Evolutionary conservation across 2,113 vertebrate species (phyloP).

Genomic region (Gasterosteus nipponicus): DNA sequence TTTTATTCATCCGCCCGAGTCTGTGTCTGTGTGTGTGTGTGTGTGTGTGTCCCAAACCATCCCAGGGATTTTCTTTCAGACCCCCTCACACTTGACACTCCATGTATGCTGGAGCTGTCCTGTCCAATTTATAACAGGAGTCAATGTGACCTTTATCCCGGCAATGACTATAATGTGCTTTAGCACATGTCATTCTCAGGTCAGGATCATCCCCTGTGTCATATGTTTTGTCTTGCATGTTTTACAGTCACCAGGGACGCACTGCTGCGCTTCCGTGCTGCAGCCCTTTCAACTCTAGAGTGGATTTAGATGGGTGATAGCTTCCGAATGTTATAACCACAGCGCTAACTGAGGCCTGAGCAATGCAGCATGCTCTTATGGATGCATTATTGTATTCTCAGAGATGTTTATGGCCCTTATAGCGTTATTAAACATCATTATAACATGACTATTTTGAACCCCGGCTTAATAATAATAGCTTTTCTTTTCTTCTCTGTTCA

Average conservation of each 20-base stretch:
- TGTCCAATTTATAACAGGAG: conserved; percentile 78
- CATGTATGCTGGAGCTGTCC: conserved; percentile 82
- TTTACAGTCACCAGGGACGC: conserved; percentile 64
- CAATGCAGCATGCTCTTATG: conserved; percentile 15
- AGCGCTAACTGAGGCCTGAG: conserved; percentile 5
- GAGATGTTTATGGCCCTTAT: conserved; percentile 37
- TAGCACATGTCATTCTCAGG: conserved; percentile 83
- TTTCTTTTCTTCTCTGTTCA: conserved; percentile 28
- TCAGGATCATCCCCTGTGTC: conserved; percentile 74
- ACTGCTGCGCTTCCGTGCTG: conserved; percentile 34
- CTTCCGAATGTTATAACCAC: conserved; percentile 34
- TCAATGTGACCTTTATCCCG: conserved; percentile 84
- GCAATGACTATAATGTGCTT: conserved; percentile 82
- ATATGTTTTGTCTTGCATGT: conserved; percentile 79
- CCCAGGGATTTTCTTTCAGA: conserved; percentile 78
- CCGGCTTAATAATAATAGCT: conserved; percentile 43
- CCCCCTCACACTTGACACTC: conserved; percentile 80
- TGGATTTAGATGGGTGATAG: conserved; percentile 54
- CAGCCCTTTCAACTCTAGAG: conserved; percentile 54
- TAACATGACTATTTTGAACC: conserved; percentile 52
- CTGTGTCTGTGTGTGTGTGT: conserved; percentile 30
- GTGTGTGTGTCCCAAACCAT: conserved; percentile 69
- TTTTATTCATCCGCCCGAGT: conserved; percentile 28
- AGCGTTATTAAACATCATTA: conserved; percentile 52
- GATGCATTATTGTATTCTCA: conserved; percentile 12